A percentile compares a stretch with the other conserved stretches of the same genome.
Evolutionary conservation across 2,113 vertebrate species (phyloP).

Genomic region (Pholis gunnellus): DNA sequence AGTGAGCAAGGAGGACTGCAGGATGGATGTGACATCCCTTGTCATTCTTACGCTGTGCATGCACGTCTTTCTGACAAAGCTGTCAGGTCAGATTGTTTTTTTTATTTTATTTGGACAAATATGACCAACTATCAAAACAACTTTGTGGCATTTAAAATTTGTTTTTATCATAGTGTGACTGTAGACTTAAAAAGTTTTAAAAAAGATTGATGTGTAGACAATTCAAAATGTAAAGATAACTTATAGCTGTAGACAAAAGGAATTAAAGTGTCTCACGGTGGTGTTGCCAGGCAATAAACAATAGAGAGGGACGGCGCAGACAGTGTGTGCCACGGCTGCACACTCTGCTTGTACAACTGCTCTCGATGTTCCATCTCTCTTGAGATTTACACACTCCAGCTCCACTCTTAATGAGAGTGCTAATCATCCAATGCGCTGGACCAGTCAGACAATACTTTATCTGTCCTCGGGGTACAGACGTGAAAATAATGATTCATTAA

Average conservation of each 20-base stretch:
- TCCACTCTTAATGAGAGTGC: conserved; percentile 69
- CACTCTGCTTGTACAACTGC: conserved; percentile 33
- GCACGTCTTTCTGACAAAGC: conserved; percentile 31
- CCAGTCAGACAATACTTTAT: conserved; percentile 67
- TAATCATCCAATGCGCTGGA: conserved; percentile 71
- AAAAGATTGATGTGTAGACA: neutral
- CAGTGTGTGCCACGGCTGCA: conserved; percentile 24
- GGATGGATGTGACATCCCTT: conserved; percentile 51
- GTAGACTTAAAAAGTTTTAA: neutral
- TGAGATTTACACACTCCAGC: conserved; percentile 67
- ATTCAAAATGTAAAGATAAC: neutral
- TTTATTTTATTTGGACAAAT: conserved; percentile 26
- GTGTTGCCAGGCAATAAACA: conserved; percentile 43
- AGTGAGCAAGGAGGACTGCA: conserved; percentile 40
- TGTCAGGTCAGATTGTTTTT: conserved; percentile 59
- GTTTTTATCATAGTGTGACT: neutral
- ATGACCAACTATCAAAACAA: conserved; percentile 9
- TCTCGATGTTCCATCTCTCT: conserved; percentile 48
- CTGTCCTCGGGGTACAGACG: conserved; percentile 58
- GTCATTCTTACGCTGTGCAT: conserved; percentile 37
- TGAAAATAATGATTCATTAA: conserved; percentile 72
- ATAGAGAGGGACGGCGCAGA: conserved; percentile 12
- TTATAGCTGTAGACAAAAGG: conserved; percentile 40
- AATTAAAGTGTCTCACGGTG: conserved; percentile 39
- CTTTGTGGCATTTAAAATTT: neutral